phyloP scores from a whole-genome alignment of 2,113 vertebrate species.

The Bubo blakistoni region DNA sequence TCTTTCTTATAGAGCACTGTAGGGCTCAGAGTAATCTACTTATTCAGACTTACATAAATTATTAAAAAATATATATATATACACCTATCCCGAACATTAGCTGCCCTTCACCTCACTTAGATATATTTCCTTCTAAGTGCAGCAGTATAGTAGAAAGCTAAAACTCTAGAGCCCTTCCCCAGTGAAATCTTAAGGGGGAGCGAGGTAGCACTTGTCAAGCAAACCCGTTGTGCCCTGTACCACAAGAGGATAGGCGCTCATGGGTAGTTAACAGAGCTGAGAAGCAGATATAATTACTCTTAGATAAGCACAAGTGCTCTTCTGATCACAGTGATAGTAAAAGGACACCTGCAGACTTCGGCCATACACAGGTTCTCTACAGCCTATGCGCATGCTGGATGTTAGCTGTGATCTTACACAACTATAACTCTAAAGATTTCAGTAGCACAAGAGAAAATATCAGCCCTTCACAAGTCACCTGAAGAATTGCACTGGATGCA shows the following conservation, averaged over 20 bases:
- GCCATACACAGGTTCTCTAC: background rate
- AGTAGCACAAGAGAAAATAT: background rate
- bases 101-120: background rate
- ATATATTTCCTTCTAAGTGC: background rate
- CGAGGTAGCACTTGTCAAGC: background rate
- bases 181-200: background rate
- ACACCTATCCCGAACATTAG: background rate
- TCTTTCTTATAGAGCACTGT: background rate
- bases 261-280: background rate
- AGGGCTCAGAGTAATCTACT: background rate
- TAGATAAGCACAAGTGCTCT: background rate
- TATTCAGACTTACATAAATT: background rate
- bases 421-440: background rate
- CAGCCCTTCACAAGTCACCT: background rate
- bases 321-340: background rate
- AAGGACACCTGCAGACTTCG: background rate
- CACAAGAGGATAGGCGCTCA: fast-evolving
- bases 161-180: background rate
- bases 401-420: fast-evolving
- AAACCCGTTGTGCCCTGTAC: background rate
- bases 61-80: background rate
- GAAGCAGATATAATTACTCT: background rate
- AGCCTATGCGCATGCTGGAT: background rate
- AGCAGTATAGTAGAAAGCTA: background rate
- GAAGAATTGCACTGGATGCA: background rate